These are phyloP conservation scores for Apis laboriosa DNA, from an alignment of 1,140 invertebrate genomes.

Conservation along the genomic window DNA sequence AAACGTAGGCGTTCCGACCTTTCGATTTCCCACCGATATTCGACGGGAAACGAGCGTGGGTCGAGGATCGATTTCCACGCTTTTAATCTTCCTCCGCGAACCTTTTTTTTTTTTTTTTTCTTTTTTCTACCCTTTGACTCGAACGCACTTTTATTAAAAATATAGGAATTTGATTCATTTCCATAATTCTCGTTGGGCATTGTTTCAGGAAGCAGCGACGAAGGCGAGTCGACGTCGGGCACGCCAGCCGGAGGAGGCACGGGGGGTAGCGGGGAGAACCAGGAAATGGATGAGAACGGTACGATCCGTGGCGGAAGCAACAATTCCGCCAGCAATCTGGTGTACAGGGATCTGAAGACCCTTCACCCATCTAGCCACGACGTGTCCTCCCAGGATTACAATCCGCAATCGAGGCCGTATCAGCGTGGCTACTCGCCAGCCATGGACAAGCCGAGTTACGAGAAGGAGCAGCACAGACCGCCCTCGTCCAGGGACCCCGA, in stretches of 20 bases:
- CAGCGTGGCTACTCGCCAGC: conserved; percentile 53
- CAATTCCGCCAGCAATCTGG: conserved; percentile 52
- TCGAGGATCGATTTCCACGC: not conserved
- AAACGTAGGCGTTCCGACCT: not conserved
- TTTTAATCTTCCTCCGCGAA: not conserved
- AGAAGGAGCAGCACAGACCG: conserved; percentile 51
- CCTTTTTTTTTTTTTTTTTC: no score
- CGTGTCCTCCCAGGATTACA: conserved; percentile 63
- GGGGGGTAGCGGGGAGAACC: conserved; percentile 53
- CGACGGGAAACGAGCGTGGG: not conserved
- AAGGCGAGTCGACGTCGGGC: conserved; percentile 71
- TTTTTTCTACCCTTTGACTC: not conserved
- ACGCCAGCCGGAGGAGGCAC: conserved; percentile 60
- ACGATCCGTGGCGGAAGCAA: conserved; percentile 65
- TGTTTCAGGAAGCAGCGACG: conserved; percentile 78
- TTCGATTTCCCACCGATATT: not conserved
- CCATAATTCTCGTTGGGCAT: not conserved
- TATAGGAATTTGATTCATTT: not conserved
- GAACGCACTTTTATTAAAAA: not conserved
- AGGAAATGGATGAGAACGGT: conserved; percentile 76
- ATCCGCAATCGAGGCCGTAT: conserved; percentile 57
- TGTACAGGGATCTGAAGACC: conserved; percentile 65
- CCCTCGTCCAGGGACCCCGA: conserved; percentile 58
- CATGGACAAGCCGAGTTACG: conserved; percentile 59
- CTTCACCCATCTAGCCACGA: conserved; percentile 62